A percentile compares a stretch with the other conserved stretches of the same genome.
Conservation (phyloP, 1,140 invertebrate species). For the Leptinotarsa defecta region DNA sequence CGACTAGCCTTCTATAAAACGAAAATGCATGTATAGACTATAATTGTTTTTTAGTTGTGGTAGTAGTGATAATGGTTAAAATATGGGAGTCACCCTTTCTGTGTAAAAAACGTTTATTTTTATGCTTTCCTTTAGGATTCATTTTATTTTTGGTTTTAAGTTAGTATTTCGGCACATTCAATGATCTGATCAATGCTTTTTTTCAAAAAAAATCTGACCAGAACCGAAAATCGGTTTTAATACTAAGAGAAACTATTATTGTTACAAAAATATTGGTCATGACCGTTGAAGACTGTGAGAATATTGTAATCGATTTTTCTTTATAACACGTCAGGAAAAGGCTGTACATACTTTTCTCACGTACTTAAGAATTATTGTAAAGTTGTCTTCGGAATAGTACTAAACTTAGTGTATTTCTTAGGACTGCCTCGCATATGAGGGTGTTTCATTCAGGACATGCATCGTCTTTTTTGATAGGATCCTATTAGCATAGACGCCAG, state of each 20-base stretch:
- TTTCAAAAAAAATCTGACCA: no score
- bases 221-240: background rate
- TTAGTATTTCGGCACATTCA: no score
- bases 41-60: conserved; percentile 4
- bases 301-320: background rate
- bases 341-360: conserved; percentile 17
- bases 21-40: background rate
- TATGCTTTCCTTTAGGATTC: background rate
- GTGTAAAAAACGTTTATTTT: background rate
- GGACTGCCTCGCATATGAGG: conserved; percentile 5
- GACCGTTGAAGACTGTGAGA: no score
- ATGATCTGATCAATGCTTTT: no score
- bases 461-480: background rate
- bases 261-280: background rate
- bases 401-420: conserved; percentile 5
- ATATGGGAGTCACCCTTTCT: background rate
- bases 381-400: conserved; percentile 9
- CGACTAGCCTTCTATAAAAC: background rate
- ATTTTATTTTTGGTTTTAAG: background rate
- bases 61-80: background rate
- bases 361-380: conserved; percentile 12
- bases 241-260: background rate
- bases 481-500: background rate
- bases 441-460: background rate
- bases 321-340: conserved; percentile 9